Base-by-base conservation (phyloP, 2,113 vertebrate genomes). In the Cottus gobio region DNA sequence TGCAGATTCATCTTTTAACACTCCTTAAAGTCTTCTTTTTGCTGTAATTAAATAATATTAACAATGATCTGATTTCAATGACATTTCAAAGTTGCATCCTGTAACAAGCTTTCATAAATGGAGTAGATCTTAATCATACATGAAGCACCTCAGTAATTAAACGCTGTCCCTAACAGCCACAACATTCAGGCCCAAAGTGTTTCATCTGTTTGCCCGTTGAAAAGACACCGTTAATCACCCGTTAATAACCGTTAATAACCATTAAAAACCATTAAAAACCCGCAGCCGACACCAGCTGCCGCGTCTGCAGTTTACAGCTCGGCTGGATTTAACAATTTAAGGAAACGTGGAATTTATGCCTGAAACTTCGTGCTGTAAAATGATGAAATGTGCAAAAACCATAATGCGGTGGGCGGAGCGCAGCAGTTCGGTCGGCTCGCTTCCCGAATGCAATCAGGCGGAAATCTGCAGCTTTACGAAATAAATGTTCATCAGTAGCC, bases 201-300 rank as follows among this genome's bases (percentile, higher is more conserved):
- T 80, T 66, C 54, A 67, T 79, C 71, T 50, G 42, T 80, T 56
- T 46, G 50, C n/a, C 63, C 75, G 68, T 50, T 82, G 37, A 26
- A 74, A 81, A 75, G 73, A 61, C 24, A 36, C 5, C 57, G 36
- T 70, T 74, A 70, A 78, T 85, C n/a, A n/a, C n/a, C n/a, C n/a
- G n/a, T n/a, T n/a, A n/a, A n/a, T n/a, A n/a, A n/a, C n/a, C n/a
- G n/a, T n/a, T n/a, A n/a, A n/a, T n/a, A n/a, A n/a, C n/a, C n/a
- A n/a, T n/a, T n/a, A n/a, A n/a, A n/a, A n/a, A n/a, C n/a, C n/a
- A n/a, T n/a, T n/a, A n/a, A n/a, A n/a, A 56, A 67, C 71, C 36
- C 44, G 30, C 71, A 75, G 72, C 66, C 58, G 67, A 73, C 63
- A 64, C 24, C 69, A n/a, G 37, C 61, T 44, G 44, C n/a, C 52